A percentile compares a stretch with the other conserved stretches of the same genome.
Conservation (phyloP, 2,113 vertebrate species). For the Naja naja region DNA sequence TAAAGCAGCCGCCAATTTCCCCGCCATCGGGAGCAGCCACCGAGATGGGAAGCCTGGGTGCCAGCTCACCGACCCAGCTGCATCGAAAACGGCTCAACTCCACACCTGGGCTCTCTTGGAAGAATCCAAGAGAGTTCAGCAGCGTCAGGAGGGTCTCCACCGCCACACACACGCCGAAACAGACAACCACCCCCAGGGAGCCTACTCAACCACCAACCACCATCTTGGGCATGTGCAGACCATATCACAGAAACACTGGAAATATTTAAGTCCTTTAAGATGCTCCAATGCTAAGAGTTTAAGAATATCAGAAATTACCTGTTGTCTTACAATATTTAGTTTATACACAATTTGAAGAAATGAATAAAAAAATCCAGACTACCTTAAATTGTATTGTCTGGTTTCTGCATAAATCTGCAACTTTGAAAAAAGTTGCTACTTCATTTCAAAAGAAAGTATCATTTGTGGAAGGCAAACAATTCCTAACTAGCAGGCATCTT, state of each 20-base stretch:
- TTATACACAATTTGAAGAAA: not conserved
- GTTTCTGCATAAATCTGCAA: accelerated
- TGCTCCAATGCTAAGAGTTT: not conserved
- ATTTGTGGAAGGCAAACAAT: not conserved
- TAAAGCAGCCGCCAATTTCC: too few relatives aligned
- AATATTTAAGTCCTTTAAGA: constrained; percentile 1
- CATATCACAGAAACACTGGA: not conserved
- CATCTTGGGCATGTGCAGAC: too few relatives aligned
- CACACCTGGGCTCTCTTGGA: too few relatives aligned
- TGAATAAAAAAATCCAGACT: not conserved
- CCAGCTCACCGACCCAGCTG: too few relatives aligned
- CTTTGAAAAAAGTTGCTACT: not conserved
- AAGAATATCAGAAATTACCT: constrained; percentile 23
- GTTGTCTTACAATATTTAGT: not conserved
- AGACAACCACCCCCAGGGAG: too few relatives aligned
- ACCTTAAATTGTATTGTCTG: not conserved
- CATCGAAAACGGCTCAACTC: too few relatives aligned
- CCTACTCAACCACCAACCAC: too few relatives aligned
- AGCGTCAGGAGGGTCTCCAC: too few relatives aligned
- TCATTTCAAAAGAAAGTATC: not conserved
- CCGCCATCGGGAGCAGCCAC: too few relatives aligned
- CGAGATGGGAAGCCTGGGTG: too few relatives aligned
- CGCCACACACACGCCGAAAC: too few relatives aligned
- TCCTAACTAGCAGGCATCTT: not conserved
- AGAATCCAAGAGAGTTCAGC: too few relatives aligned